Conservation (phyloP, 2,888 invertebrate species). For the Cantharis lateralis region DNA sequence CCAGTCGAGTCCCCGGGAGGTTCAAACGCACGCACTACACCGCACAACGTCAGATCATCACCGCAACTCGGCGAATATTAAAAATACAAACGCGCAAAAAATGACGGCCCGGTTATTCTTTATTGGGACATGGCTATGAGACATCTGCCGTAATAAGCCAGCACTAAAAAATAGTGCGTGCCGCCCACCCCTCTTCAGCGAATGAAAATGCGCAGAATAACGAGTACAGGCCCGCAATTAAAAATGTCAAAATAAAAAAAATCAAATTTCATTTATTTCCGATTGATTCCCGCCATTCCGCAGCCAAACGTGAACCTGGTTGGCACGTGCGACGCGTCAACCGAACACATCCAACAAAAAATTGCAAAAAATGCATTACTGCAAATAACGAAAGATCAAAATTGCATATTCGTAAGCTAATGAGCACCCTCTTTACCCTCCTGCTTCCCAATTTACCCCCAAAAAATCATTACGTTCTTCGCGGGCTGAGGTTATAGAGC, state of each 20-base stretch:
- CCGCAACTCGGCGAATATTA: slow-evolving; percentile 54
- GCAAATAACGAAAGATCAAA: slow-evolving; percentile 61
- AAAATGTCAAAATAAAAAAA: slow-evolving; percentile 59
- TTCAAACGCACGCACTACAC: slow-evolving; percentile 37
- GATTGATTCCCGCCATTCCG: slow-evolving; percentile 12
- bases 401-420: slow-evolving; percentile 71
- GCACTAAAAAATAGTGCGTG: slow-evolving; percentile 70
- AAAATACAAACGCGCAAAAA: slow-evolving; percentile 58
- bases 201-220: slow-evolving; percentile 66
- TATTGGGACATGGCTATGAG: slow-evolving; percentile 62
- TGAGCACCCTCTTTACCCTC: slow-evolving; percentile 56
- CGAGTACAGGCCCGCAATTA: slow-evolving; percentile 63
- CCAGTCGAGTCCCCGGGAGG: slow-evolving; percentile 35
- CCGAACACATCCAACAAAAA: slow-evolving; percentile 16
- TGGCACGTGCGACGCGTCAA: slow-evolving; percentile 56
- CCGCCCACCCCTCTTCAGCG: slow-evolving; percentile 56
- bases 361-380: slow-evolving; percentile 28
- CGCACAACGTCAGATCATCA: slow-evolving; percentile 48
- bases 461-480: slow-evolving; percentile 84
- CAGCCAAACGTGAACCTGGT: slow-evolving; percentile 54
- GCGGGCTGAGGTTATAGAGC: slow-evolving; percentile 58
- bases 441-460: slow-evolving; percentile 69
- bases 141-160: slow-evolving; percentile 69
- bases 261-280: slow-evolving; percentile 46
- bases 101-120: slow-evolving; percentile 56